A percentile compares a stretch with the other conserved stretches of the same genome.
phyloP scores from a whole-genome alignment of 2,888 invertebrate genomes.

The Beris chalybata region DNA sequence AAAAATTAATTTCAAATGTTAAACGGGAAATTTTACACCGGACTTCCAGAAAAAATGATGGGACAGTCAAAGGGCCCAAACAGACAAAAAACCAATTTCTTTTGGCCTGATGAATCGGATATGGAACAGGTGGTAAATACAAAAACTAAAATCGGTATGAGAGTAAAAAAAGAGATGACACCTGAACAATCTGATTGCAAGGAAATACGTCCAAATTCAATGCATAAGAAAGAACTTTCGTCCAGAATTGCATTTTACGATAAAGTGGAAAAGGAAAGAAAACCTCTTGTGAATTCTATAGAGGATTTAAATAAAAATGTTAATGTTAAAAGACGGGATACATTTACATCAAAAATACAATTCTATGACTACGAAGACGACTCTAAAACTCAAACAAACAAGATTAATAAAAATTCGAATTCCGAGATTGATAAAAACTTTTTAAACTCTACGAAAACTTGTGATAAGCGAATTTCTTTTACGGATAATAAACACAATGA shows the following conservation, averaged over 20 bases:
- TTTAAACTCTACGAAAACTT: slow-evolving; percentile 30
- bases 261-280: slow-evolving; percentile 41
- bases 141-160: slow-evolving; percentile 10
- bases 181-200: slow-evolving; percentile 8
- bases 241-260: slow-evolving; percentile 55
- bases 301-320: slow-evolving; percentile 41
- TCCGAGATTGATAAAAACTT: slow-evolving; percentile 40
- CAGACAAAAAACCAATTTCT: slow-evolving; percentile 54
- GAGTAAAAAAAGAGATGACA: background rate
- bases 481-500: slow-evolving; percentile 23
- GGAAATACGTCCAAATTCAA: slow-evolving; percentile 46
- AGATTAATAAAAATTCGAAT: slow-evolving; percentile 43
- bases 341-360: slow-evolving; percentile 51
- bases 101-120: slow-evolving; percentile 54
- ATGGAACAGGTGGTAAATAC: slow-evolving; percentile 43
- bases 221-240: slow-evolving; percentile 53
- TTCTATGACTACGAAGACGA: slow-evolving; percentile 53
- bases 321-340: slow-evolving; percentile 48
- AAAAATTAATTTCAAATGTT: slow-evolving; percentile 45
- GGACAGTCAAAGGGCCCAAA: slow-evolving; percentile 45
- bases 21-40: slow-evolving; percentile 56
- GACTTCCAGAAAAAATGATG: slow-evolving; percentile 54
- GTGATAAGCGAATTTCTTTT: slow-evolving; percentile 36
- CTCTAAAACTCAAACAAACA: background rate
- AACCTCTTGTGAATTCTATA: background rate